phyloP scores from a whole-genome alignment of 2,888 invertebrate species.

The Megalurothrips usitatus region DNA sequence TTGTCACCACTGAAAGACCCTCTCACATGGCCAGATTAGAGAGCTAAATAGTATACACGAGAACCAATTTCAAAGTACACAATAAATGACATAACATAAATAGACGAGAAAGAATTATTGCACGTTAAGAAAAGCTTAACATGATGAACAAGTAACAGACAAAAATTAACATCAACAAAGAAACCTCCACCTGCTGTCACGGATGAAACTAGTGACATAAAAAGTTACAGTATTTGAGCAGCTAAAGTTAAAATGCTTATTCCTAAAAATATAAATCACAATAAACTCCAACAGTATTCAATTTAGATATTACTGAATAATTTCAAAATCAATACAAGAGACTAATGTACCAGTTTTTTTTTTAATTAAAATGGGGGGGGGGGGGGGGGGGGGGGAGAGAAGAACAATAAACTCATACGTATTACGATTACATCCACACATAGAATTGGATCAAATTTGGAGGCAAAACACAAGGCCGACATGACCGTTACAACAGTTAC shows the following conservation, averaged over 20 bases:
- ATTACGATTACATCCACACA: not conserved
- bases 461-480: too few relatives aligned
- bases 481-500: not conserved
- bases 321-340: not conserved
- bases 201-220: not conserved
- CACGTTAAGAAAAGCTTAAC: constrained; percentile 10
- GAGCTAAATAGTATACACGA: not conserved
- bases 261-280: constrained; percentile 29
- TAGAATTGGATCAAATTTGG: too few relatives aligned
- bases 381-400: too few relatives aligned
- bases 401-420: not conserved
- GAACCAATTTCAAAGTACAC: not conserved
- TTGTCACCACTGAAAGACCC: not conserved
- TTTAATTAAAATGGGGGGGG: too few relatives aligned
- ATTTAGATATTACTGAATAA: not conserved
- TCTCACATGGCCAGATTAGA: not conserved
- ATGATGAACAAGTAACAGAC: not conserved
- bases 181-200: constrained; percentile 21
- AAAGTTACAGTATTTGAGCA: constrained; percentile 8
- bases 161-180: constrained; percentile 19
- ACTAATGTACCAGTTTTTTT: not conserved
- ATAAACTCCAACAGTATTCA: constrained; percentile 21
- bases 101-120: not conserved
- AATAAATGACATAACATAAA: not conserved
- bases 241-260: constrained; percentile 21